phyloP scores from a whole-genome alignment of 2,888 invertebrate species.

The Muscina levida region DNA sequence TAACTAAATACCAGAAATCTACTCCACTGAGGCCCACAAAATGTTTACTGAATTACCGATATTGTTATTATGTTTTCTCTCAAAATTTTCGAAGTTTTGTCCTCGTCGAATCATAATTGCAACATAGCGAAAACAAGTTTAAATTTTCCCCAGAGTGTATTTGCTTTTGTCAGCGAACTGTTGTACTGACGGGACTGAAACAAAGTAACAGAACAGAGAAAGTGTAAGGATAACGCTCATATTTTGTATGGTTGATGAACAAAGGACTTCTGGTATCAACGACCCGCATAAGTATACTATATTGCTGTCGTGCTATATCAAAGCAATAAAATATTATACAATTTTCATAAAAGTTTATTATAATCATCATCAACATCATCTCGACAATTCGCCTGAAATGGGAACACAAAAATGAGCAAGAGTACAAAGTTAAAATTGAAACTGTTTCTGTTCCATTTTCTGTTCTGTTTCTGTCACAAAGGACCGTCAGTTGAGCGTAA shows the following conservation, averaged over 20 bases:
- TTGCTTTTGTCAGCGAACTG: slow-evolving; percentile 45
- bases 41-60: background rate
- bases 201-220: background rate
- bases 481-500: background rate
- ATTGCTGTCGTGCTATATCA: slow-evolving; percentile 37
- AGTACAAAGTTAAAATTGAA: slow-evolving; percentile 27
- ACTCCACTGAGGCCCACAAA: background rate
- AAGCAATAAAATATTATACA: slow-evolving; percentile 63
- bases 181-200: too few species aligned
- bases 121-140: slow-evolving; percentile 53
- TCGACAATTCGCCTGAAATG: slow-evolving; percentile 24
- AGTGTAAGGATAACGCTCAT: slow-evolving; percentile 2
- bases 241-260: slow-evolving; percentile 42
- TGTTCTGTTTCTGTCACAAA: slow-evolving; percentile 12
- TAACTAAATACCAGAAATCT: too few species aligned
- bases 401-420: background rate
- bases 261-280: slow-evolving; percentile 62
- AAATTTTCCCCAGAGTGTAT: slow-evolving; percentile 50
- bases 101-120: background rate
- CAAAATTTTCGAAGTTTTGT: background rate
- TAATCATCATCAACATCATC: slow-evolving; percentile 52
- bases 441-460: slow-evolving; percentile 4
- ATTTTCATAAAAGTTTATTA: slow-evolving; percentile 65
- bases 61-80: background rate
- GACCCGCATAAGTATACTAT: slow-evolving; percentile 57